Evolutionary conservation across 1,140 invertebrate genomes (phyloP).

Genomic region (Trichonephila clavipes): DNA sequence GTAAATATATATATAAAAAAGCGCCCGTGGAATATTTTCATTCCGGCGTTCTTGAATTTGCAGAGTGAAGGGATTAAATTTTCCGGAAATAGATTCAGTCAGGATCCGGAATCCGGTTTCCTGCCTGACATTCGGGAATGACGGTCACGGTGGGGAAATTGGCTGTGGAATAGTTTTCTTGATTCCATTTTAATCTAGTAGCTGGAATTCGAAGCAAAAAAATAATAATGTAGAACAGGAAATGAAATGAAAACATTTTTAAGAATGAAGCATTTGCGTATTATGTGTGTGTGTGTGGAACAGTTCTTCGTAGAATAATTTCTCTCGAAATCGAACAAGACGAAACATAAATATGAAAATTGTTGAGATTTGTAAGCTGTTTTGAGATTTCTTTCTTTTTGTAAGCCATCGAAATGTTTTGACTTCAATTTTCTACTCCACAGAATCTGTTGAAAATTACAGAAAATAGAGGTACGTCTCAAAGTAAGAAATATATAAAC

Average conservation of each 20-base stretch:
- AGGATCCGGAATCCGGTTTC: slow-evolving; percentile 9
- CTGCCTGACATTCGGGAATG: background rate
- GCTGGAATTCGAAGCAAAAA: background rate
- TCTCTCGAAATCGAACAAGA: background rate
- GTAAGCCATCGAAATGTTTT: background rate
- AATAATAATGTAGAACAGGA: background rate
- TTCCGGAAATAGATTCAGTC: slow-evolving; percentile 52
- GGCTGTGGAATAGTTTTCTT: background rate
- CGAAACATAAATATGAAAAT: slow-evolving; percentile 7
- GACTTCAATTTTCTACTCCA: background rate
- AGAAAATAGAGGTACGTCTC: background rate
- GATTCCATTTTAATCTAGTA: slow-evolving; percentile 16
- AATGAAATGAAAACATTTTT: slow-evolving; percentile 33
- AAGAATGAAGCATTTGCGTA: background rate
- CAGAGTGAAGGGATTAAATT: slow-evolving; percentile 58
- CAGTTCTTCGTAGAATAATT: background rate
- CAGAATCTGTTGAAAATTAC: background rate
- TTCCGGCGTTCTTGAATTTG: slow-evolving; percentile 9
- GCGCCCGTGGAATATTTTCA: background rate
- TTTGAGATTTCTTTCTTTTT: background rate
- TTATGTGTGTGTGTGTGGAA: too few relatives aligned
- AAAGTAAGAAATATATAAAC: background rate
- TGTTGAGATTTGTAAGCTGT: background rate
- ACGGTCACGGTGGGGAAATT: background rate
- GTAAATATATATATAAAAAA: slow-evolving; percentile 52